Percentiles rank a stretch among this genome's conserved stretches.
phyloP scores from a whole-genome alignment of 2,888 invertebrate genomes.

The Parnassius glacialis region DNA sequence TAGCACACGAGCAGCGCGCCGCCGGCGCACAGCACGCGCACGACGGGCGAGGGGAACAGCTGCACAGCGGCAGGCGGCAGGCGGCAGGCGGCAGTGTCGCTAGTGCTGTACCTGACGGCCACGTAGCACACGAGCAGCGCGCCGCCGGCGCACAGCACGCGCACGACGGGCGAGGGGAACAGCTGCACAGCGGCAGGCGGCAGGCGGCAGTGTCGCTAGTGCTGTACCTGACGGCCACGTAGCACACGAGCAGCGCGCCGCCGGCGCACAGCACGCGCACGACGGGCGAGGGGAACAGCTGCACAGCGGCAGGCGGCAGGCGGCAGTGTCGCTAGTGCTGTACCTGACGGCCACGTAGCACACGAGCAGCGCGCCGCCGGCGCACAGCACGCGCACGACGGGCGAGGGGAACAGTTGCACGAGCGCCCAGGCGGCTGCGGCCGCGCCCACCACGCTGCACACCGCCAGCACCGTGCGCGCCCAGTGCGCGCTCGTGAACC shows the following conservation, averaged over 20 bases:
- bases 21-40: conserved; percentile 1
- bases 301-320: not conserved
- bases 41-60: not conserved
- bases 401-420: conserved; percentile 90
- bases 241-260: not conserved
- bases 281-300: not conserved
- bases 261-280: not conserved
- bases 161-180: not conserved
- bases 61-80: not conserved
- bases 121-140: conserved; percentile 1
- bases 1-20: conserved; percentile 1
- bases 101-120: conserved; percentile 56
- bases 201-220: conserved; percentile 51
- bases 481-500: conserved; percentile 92
- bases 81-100: not conserved
- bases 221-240: conserved; percentile 35
- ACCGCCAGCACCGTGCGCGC: conserved; percentile 89
- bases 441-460: conserved; percentile 88
- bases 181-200: not conserved
- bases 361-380: conserved; percentile 89
- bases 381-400: conserved; percentile 88
- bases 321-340: not conserved
- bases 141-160: not conserved
- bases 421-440: conserved; percentile 89
- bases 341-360: conserved; percentile 92